Conservation (phyloP, 1,140 invertebrate genomes). For the Lordiphosa mommai region DNA sequence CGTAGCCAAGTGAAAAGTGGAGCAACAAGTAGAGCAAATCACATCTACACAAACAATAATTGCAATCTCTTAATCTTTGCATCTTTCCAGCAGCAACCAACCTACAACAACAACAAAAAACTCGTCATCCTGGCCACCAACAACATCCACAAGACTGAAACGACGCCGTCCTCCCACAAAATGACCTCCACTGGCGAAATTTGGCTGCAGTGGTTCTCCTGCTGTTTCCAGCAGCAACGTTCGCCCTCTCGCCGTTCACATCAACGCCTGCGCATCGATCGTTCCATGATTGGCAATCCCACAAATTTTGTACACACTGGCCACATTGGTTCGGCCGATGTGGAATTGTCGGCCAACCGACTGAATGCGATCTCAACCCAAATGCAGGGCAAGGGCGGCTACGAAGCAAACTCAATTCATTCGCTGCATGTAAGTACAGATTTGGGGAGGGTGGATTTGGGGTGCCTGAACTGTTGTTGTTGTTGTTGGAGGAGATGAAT, state of each 20-base stretch:
- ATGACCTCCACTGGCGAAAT: slow-evolving; percentile 88
- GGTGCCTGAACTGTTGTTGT: slow-evolving; percentile 11
- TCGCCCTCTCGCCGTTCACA: slow-evolving; percentile 84
- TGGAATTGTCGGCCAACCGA: slow-evolving; percentile 87
- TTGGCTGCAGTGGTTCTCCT: slow-evolving; percentile 92
- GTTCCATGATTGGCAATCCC: slow-evolving; percentile 94
- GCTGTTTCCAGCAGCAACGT: slow-evolving; percentile 88
- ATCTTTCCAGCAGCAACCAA: slow-evolving; percentile 32
- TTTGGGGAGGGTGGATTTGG: not conserved
- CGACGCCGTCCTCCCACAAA: slow-evolving; percentile 53
- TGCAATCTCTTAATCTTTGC: not conserved
- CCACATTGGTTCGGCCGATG: slow-evolving; percentile 90
- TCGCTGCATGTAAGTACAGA: slow-evolving; percentile 81
- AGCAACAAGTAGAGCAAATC: slow-evolving; percentile 42
- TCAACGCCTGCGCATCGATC: slow-evolving; percentile 89
- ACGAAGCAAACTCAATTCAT: slow-evolving; percentile 85
- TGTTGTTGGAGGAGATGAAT: slow-evolving; percentile 5
- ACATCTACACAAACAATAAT: slow-evolving; percentile 10
- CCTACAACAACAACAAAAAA: too few relatives aligned
- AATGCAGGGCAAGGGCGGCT: slow-evolving; percentile 94
- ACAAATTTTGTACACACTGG: slow-evolving; percentile 96
- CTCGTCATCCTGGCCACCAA: slow-evolving; percentile 46
- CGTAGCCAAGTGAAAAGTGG: slow-evolving; percentile 48
- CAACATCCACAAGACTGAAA: slow-evolving; percentile 48
- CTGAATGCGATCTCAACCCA: slow-evolving; percentile 89